A percentile compares a stretch with the other conserved stretches of the same genome.
Conservation (phyloP, 2,797 vertebrate species). For the Myotis vivesi region DNA sequence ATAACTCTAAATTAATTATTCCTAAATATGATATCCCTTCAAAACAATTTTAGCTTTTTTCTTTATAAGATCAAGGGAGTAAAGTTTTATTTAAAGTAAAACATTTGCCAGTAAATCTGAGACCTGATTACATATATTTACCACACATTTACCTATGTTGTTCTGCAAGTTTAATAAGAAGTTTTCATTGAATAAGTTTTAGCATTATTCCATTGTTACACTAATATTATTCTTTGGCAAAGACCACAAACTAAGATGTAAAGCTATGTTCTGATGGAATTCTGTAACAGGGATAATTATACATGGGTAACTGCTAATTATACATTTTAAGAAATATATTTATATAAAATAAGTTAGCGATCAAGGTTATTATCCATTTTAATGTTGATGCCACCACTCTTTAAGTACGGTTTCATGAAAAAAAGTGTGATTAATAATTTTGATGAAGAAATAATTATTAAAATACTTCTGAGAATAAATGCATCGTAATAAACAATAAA, state of each 20-base stretch:
- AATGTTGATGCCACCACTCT: background rate
- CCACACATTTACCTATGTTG: background rate
- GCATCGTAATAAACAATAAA: background rate
- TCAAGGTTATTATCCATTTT: background rate
- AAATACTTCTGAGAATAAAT: background rate
- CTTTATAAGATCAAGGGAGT: background rate
- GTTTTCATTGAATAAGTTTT: background rate
- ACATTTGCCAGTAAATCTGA: background rate
- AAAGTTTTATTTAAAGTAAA: constrained; percentile 7
- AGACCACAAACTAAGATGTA: background rate
- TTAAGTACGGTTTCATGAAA: background rate
- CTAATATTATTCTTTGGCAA: background rate
- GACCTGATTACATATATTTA: background rate
- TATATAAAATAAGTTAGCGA: background rate
- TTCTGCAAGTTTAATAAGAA: background rate
- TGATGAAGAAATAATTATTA: background rate
- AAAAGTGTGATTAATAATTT: background rate
- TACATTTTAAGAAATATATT: background rate
- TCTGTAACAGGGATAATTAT: background rate
- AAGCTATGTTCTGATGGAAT: background rate
- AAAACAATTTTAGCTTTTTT: background rate
- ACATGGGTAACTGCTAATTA: background rate
- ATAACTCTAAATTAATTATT: background rate
- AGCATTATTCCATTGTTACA: background rate
- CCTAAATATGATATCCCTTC: background rate